Evolutionary conservation across 2,888 invertebrate species (phyloP), one percentile per base, ranked within the genome.

Genomic region (Amphimallon solstitiale): DNA sequence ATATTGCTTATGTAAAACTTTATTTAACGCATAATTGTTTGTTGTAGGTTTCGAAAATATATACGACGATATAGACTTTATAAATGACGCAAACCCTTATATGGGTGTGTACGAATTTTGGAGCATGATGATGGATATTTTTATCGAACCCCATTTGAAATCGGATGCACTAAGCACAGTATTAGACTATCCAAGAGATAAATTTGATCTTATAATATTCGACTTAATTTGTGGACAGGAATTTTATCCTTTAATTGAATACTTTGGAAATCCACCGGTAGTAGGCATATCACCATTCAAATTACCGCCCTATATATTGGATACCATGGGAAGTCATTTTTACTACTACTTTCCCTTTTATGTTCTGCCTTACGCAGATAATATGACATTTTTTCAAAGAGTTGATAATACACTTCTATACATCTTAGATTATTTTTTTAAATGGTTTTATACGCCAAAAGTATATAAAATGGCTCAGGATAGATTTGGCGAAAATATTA

Each of bases 261-360:
- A 65, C 19, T 73, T 74, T 46, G 68, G 67, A 2, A 70, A 67
- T 15, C 70, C 72, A 5, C 73, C 73, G 4, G 49, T 69, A 0
- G 43, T 74, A 2, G 74, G 45, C 0, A 51, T 68, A 9, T 68
- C 72, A 7, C 68, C 73, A 0, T 71, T 70, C 38, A 66, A 68
- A 12, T 14, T 69, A 1, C 48, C 54, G 1, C 67, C 69, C 5
- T 34, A 23, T n/a, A 45, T 72, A 0, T 34, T 23, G 0, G 43
- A 67, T 7, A 37, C 65, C 6, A 61, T 72, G 34, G 73, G 73
- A 0, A 63, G 56, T 54, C 65, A 68, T 3, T 56, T 72, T 6
- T 67, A 70, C 43, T 69, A 74, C 0, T 78, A 78, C 64, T 46
- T 76, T n/a, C 77, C 77, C 0, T 71, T 66, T 38, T 67, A 70